Percentiles rank a stretch among this genome's conserved stretches.
Conservation (phyloP, 2,113 vertebrate genomes). For the Dunckerocampus dactyliophorus region DNA sequence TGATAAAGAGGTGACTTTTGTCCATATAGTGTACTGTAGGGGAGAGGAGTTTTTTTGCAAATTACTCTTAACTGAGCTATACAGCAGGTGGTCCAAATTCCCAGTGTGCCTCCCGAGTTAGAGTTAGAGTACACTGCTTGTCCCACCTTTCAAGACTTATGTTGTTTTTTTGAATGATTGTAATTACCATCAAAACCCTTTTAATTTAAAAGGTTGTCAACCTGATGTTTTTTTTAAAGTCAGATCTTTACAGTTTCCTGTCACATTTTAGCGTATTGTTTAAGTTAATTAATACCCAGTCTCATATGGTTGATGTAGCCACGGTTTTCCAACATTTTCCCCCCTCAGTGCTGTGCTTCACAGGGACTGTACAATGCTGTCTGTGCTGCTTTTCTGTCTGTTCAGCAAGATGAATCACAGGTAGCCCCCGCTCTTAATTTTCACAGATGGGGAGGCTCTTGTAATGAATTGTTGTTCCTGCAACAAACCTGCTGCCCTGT, state of each 20-base stretch:
- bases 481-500: conserved; percentile 39
- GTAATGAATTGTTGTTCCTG: conserved; percentile 50
- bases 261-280: too few relatives aligned
- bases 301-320: not conserved
- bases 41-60: not conserved
- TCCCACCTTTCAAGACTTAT: not conserved
- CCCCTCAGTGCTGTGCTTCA: not conserved
- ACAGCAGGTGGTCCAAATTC: conserved; percentile 41
- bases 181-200: too few relatives aligned
- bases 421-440: conserved; percentile 54
- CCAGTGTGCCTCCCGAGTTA: conserved; percentile 38
- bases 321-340: not conserved
- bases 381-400: not conserved
- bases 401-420: conserved; percentile 46
- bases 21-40: conserved; percentile 21
- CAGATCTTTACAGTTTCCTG: too few relatives aligned
- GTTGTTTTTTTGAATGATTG: not conserved
- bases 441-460: conserved; percentile 39
- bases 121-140: too few relatives aligned
- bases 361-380: not conserved
- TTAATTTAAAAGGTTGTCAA: too few relatives aligned
- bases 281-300: too few relatives aligned
- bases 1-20: not conserved
- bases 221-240: too few relatives aligned
- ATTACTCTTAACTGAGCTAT: conserved; percentile 17